Percentiles rank a stretch among this genome's conserved stretches.
These are phyloP conservation scores for Xyrauchen texanus DNA, from an alignment of 2,113 vertebrate genomes.

Conservation along the genomic window DNA sequence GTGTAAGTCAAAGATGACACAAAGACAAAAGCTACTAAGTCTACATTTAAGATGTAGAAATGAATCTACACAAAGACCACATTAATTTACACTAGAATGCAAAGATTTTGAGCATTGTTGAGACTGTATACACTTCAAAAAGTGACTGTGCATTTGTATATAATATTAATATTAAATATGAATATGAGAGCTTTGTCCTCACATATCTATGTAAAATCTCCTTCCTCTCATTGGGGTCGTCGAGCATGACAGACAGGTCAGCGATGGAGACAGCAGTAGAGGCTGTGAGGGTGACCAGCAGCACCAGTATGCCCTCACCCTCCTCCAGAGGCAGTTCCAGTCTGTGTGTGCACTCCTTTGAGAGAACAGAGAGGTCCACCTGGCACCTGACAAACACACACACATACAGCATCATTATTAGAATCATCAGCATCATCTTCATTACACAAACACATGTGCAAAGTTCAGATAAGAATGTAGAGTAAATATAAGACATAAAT, in stretches of 20 bases:
- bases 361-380: slow-evolving; percentile 83
- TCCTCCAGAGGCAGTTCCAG: slow-evolving; percentile 88
- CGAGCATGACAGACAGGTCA: slow-evolving; percentile 86
- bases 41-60: too few relatives aligned
- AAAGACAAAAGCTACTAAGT: too few relatives aligned
- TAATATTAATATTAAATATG: too few relatives aligned
- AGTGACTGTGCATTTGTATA: too few relatives aligned
- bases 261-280: slow-evolving; percentile 89
- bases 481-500: too few relatives aligned
- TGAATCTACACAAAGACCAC: too few relatives aligned
- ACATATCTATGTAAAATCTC: slow-evolving; percentile 92
- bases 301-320: slow-evolving; percentile 85
- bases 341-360: slow-evolving; percentile 92
- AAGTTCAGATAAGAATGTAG: too few relatives aligned
- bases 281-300: slow-evolving; percentile 95
- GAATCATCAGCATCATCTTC: background rate
- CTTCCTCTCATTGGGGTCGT: slow-evolving; percentile 86
- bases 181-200: slow-evolving; percentile 61
- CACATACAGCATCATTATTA: background rate
- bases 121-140: too few relatives aligned
- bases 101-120: too few relatives aligned
- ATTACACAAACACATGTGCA: slow-evolving; percentile 8
- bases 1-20: too few relatives aligned
- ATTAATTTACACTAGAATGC: too few relatives aligned
- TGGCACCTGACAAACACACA: too few relatives aligned